Percentiles rank a stretch among this genome's conserved stretches.
These are phyloP conservation scores for Apostichopus parvimensis DNA, from an alignment of 35 echinoderm and acorn worm genomes.

Conservation along the genomic window DNA sequence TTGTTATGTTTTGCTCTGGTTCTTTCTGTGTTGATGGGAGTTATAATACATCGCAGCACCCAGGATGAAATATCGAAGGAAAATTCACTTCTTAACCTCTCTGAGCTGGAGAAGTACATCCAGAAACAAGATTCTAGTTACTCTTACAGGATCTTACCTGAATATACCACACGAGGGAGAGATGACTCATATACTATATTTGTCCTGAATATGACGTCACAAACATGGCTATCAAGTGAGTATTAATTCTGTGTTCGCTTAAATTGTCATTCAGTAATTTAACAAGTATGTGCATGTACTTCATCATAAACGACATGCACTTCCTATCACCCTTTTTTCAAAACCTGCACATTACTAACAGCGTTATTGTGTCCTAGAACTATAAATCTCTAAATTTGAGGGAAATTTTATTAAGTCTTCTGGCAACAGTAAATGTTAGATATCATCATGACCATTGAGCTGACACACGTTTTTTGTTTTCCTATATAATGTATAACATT, in stretches of 20 bases:
- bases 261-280: too few species aligned
- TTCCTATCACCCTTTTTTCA: too few species aligned
- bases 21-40: not conserved
- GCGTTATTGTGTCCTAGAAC: too few species aligned
- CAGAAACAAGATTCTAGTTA: slow-evolving; percentile 6
- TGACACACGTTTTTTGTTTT: too few species aligned
- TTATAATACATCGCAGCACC: slow-evolving; percentile 17
- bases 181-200: not conserved
- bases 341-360: too few species aligned
- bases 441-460: too few species aligned
- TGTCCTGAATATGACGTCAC: slow-evolving; percentile 51
- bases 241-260: not conserved
- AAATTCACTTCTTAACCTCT: not conserved
- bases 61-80: not conserved
- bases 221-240: slow-evolving; percentile 52
- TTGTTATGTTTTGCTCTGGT: not conserved
- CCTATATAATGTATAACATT: too few species aligned
- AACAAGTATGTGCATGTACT: too few species aligned
- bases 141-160: slow-evolving; percentile 2
- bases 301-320: too few species aligned
- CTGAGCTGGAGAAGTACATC: slow-evolving; percentile 34
- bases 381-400: too few species aligned
- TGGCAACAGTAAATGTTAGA: too few species aligned
- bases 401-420: too few species aligned
- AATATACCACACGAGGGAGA: slow-evolving; percentile 9